These are phyloP conservation scores for Lacanobia wlatinum DNA, from an alignment of 2,888 invertebrate species.

Conservation along the genomic window DNA sequence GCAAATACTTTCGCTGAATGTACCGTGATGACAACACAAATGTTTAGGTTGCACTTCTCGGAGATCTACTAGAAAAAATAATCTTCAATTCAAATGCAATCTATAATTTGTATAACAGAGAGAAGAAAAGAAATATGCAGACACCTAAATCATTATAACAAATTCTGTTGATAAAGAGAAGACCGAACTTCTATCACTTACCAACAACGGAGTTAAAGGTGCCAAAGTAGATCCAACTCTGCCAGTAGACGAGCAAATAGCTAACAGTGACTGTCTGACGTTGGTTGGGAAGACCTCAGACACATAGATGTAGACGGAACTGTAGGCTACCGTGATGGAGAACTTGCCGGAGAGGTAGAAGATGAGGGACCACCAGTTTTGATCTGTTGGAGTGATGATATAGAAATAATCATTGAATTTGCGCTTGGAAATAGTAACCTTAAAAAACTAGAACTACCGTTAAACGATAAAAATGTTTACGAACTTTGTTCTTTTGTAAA, in stretches of 20 bases:
- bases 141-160: background rate
- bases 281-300: conserved; percentile 93
- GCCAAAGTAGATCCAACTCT: conserved; percentile 92
- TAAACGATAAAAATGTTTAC: background rate
- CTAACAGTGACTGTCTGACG: conserved; percentile 91
- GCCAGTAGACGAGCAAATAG: conserved; percentile 92
- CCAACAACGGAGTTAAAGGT: conserved; percentile 92
- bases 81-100: background rate
- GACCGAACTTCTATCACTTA: conserved; percentile 74
- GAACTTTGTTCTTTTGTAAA: background rate
- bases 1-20: too few species aligned
- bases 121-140: too few species aligned
- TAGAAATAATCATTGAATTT: background rate
- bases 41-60: too few species aligned
- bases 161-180: background rate
- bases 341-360: conserved; percentile 92
- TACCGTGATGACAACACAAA: too few species aligned
- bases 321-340: conserved; percentile 92
- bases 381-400: conserved; percentile 71
- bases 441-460: background rate
- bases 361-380: conserved; percentile 85
- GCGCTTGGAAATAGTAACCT: background rate
- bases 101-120: background rate
- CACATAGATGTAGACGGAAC: conserved; percentile 92
- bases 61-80: background rate